Conservation (phyloP, 2,888 invertebrate genomes). For the Apotomis betuletana region DNA sequence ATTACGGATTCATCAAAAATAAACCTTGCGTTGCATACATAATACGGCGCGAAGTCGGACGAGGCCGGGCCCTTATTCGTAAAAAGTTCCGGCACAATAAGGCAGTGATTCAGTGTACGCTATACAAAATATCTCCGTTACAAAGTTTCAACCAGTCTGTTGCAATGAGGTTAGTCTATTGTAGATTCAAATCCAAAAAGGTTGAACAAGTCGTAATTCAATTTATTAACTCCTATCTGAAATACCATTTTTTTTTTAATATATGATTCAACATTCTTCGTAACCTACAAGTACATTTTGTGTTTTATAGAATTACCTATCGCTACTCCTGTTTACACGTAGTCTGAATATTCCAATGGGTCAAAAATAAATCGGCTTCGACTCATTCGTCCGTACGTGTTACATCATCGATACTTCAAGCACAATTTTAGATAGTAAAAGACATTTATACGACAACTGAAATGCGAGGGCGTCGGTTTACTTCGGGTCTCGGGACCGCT, state of each 20-base stretch:
- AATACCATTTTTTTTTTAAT: slow-evolving; percentile 72
- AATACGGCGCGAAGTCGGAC: slow-evolving; percentile 18
- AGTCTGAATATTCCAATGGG: slow-evolving; percentile 75
- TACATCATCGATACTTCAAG: slow-evolving; percentile 35
- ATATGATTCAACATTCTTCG: slow-evolving; percentile 79
- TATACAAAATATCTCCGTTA: slow-evolving; percentile 82
- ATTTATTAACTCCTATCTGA: slow-evolving; percentile 79
- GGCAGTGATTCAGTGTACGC: slow-evolving; percentile 82
- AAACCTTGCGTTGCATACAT: slow-evolving; percentile 29
- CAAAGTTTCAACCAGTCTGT: slow-evolving; percentile 81
- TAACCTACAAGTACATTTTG: slow-evolving; percentile 82
- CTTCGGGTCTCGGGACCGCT: neutral
- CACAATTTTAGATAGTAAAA: slow-evolving; percentile 38
- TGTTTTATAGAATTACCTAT: slow-evolving; percentile 79
- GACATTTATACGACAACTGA: slow-evolving; percentile 65
- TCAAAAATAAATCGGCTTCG: slow-evolving; percentile 69
- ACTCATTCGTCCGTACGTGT: slow-evolving; percentile 51
- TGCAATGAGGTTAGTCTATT: slow-evolving; percentile 80
- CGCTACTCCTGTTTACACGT: slow-evolving; percentile 75
- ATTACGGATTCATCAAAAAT: slow-evolving; percentile 33
- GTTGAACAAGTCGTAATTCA: slow-evolving; percentile 78
- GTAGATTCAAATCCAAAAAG: slow-evolving; percentile 83
- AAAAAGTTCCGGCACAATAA: slow-evolving; percentile 79
- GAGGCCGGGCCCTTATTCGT: slow-evolving; percentile 52
- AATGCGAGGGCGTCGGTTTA: slow-evolving; percentile 73